Conservation (phyloP, 1,140 invertebrate genomes). For the Pogonomyrmex californicus region DNA sequence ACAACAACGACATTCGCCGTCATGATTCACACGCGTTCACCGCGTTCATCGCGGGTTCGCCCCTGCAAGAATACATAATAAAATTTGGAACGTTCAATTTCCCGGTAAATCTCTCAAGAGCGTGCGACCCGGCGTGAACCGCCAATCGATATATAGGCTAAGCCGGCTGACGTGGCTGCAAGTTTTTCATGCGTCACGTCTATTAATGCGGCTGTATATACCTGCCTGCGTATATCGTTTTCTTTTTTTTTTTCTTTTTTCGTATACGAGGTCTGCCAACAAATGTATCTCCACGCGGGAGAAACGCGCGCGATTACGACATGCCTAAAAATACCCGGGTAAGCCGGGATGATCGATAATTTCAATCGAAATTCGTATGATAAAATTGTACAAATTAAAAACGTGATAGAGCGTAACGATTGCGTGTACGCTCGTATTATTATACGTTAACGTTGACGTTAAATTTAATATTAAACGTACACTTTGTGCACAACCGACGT, state of each 20-base stretch:
- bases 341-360: neutral
- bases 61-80: slow-evolving; percentile 23
- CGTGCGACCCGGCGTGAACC: slow-evolving; percentile 54
- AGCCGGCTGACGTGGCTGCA: slow-evolving; percentile 67
- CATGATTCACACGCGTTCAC: neutral
- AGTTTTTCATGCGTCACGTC: slow-evolving; percentile 71
- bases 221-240: slow-evolving; percentile 21
- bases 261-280: neutral
- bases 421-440: neutral
- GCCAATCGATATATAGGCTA: slow-evolving; percentile 68
- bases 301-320: slow-evolving; percentile 8
- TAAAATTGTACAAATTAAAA: neutral
- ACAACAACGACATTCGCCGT: slow-evolving; percentile 5
- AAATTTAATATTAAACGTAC: neutral
- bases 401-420: neutral
- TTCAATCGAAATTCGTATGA: neutral
- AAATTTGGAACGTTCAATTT: slow-evolving; percentile 63
- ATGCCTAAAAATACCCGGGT: slow-evolving; percentile 23
- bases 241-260: slow-evolving; percentile 11
- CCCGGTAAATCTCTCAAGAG: slow-evolving; percentile 57
- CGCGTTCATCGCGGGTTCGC: no score
- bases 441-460: neutral
- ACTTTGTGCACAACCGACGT: neutral
- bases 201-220: slow-evolving; percentile 44
- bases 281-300: neutral